Percentiles rank a stretch among this genome's conserved stretches.
Conservation (phyloP, 2,888 invertebrate species). For the Stenoptilia bipunctidactyla region DNA sequence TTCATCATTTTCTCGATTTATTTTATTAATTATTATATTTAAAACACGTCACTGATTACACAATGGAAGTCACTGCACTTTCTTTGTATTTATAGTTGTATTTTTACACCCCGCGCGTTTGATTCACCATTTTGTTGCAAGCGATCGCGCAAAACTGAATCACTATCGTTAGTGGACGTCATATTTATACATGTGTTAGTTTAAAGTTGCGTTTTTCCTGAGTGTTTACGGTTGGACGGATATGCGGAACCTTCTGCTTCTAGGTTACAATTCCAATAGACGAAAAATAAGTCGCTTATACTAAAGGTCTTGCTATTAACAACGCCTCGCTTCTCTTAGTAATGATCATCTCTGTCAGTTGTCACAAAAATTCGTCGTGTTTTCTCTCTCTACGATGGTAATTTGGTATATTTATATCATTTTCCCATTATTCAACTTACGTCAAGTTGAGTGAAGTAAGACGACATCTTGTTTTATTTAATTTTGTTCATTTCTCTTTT, state of each 20-base stretch:
- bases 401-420: neutral
- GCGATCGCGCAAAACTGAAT: conserved; percentile 66
- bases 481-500: no score
- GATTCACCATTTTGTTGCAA: conserved; percentile 59
- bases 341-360: conserved; percentile 22
- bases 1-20: conserved; percentile 27
- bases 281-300: conserved; percentile 35
- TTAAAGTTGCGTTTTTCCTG: conserved; percentile 62
- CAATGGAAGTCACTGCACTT: conserved; percentile 44
- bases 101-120: conserved; percentile 31
- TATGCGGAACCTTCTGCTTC: conserved; percentile 30
- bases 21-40: conserved; percentile 17
- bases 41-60: conserved; percentile 30
- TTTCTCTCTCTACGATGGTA: neutral
- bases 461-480: no score
- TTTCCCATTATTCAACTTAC: neutral
- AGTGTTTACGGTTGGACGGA: conserved; percentile 48
- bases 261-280: conserved; percentile 43
- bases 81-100: conserved; percentile 26
- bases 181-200: conserved; percentile 65
- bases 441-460: no score
- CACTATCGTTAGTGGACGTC: conserved; percentile 45
- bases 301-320: conserved; percentile 15
- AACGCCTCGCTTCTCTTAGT: conserved; percentile 51
- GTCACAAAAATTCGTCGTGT: neutral